phyloP scores from a whole-genome alignment of 64 coral and sea anemone species.

The Dendronephthya gigantea region DNA sequence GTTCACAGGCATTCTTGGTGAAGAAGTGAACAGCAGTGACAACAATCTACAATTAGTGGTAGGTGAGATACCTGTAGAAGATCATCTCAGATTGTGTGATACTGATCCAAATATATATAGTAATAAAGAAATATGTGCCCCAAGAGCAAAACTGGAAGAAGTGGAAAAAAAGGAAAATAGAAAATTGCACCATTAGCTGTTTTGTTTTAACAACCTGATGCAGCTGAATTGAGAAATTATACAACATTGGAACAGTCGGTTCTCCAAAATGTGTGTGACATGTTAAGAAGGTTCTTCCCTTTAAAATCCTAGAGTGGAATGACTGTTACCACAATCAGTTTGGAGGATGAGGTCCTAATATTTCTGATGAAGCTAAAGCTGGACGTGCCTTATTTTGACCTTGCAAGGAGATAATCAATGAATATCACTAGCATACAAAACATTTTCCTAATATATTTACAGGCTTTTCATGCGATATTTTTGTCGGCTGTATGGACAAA shows the following conservation, averaged over 20 bases:
- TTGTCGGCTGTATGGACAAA: constrained; percentile 7
- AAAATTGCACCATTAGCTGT: too few relatives aligned
- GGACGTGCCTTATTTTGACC: not conserved
- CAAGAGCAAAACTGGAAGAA: too few relatives aligned
- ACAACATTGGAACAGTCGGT: not conserved
- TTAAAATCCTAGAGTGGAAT: constrained; percentile 1
- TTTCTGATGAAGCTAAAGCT: constrained; percentile 1
- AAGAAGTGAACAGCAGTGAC: too few relatives aligned
- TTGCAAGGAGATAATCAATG: not conserved
- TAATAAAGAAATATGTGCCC: too few relatives aligned
- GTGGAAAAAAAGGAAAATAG: too few relatives aligned
- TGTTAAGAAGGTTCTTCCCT: not conserved
- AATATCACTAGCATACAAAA: not conserved
- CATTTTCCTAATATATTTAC: not conserved
- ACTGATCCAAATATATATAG: too few relatives aligned
- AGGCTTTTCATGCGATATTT: constrained; percentile 3
- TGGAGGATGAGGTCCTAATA: not conserved
- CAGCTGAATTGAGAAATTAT: not conserved
- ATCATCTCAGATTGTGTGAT: too few relatives aligned
- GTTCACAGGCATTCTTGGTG: too few relatives aligned
- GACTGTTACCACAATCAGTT: not conserved
- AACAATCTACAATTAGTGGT: too few relatives aligned
- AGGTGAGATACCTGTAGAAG: too few relatives aligned
- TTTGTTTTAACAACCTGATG: too few relatives aligned
- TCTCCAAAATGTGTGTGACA: not conserved